Evolutionary conservation across 2,113 vertebrate species (phyloP).

Genomic region (Corythornis vintsioides): DNA sequence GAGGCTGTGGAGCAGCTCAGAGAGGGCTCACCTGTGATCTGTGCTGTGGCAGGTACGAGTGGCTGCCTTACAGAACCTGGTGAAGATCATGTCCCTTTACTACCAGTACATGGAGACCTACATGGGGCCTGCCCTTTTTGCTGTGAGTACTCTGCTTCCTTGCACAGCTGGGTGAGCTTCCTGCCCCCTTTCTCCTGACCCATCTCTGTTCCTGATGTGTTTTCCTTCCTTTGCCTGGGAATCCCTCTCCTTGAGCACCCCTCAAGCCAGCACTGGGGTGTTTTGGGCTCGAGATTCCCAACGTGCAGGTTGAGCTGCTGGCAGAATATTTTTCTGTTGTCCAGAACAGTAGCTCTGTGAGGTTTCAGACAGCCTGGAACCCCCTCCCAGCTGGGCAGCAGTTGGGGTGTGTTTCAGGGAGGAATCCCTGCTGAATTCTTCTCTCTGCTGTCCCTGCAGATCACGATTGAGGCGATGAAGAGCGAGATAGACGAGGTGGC

Average conservation of each 20-base stretch:
- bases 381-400: fast-evolving
- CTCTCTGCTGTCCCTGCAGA: conserved; percentile 72
- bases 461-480: conserved; percentile 99
- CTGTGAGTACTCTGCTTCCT: conserved; percentile 79
- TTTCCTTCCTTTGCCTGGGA: background rate
- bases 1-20: background rate
- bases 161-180: fast-evolving
- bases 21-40: background rate
- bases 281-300: background rate
- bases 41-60: conserved; percentile 86
- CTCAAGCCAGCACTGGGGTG: background rate
- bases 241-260: background rate
- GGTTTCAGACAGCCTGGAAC: fast-evolving
- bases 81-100: conserved; percentile 99
- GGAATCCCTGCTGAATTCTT: fast-evolving
- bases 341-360: background rate
- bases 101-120: conserved; percentile 99
- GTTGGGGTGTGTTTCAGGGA: fast-evolving
- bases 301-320: background rate
- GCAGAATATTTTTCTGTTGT: background rate
- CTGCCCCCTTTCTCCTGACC: background rate
- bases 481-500: conserved; percentile 98
- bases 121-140: conserved; percentile 97
- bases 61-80: conserved; percentile 96
- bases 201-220: fast-evolving